Evolutionary conservation across 2,797 vertebrate species (phyloP), one percentile per base, ranked within the genome.

Genomic region (Bradypus variegatus): DNA sequence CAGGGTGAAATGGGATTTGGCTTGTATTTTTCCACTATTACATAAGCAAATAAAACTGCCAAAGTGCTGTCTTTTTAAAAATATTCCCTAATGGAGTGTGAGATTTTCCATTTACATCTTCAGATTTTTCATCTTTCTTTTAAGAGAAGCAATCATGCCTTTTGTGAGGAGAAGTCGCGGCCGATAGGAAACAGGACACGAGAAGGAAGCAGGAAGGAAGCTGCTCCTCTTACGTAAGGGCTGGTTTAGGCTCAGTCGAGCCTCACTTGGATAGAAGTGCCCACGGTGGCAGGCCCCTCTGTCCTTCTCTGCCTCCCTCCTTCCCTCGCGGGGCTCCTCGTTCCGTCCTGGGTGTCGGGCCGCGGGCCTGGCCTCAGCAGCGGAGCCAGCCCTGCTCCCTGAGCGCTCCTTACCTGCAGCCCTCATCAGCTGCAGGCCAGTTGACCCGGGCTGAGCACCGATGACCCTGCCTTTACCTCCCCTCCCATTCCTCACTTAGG

Each of bases 11-110:
- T 58, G 89, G 75, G 80, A 50, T 33, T 84, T 9, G 33, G 60
- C 87, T 82, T 89, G 86, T 81, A 33, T 55, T 94, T 86, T 95
- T 92, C 92, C 82, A 80, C 65, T 45, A 2, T 91, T 92, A 86
- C 94, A 78, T 90, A 93, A 93, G 86, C 93, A 88, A 89, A 76
- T 31, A 90, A 67, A 91, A 11, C 33, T 8, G 0, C 91, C 83
- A 25, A 29, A 62, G 50, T 29, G 15, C 78, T 1, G 2, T 3
- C 45, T 75, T 36, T 31, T 33, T 9, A 53, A 69, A 73, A 91
- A 75, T 36, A 64, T 48, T 88, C 76, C 31, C 45, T 58, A 33
- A 23, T 31, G 80, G 82, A 19, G n/a, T 12, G 27, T 15, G 72
- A 64, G 79, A 38, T 14, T 25, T 15, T 27, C 31, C 76, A 27